phyloP scores from a whole-genome alignment of 2,797 vertebrate species.

The Oreochromis grahami region DNA sequence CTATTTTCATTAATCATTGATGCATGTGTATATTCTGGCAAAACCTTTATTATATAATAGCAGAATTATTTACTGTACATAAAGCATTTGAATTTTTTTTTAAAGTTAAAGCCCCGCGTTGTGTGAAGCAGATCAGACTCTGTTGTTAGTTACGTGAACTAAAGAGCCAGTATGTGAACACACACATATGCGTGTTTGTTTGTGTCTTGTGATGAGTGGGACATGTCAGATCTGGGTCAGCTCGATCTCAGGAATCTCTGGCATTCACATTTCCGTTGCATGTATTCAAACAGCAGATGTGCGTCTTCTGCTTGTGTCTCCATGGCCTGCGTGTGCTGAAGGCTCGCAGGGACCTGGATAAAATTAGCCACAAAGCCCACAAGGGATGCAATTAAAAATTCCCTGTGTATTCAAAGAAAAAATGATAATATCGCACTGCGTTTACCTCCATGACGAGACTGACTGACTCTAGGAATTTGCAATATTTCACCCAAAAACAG shows the following conservation, averaged over 20 bases:
- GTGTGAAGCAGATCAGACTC: conserved; percentile 42
- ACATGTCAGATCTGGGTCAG: conserved; percentile 61
- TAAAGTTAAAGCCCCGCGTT: background rate
- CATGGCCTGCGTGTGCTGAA: background rate
- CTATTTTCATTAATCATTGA: background rate
- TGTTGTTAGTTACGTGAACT: background rate
- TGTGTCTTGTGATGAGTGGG: conserved; percentile 23
- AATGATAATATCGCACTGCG: background rate
- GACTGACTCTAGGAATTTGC: background rate
- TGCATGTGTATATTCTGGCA: background rate
- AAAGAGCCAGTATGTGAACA: background rate
- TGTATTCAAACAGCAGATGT: conserved; percentile 17
- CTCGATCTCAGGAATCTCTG: conserved; percentile 62
- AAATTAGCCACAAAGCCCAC: background rate
- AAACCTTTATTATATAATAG: fast-evolving
- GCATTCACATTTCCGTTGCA: conserved; percentile 40
- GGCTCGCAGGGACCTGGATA: background rate
- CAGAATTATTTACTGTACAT: background rate
- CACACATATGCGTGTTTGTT: background rate
- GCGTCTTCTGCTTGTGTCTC: conserved; percentile 1
- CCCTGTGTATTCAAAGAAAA: background rate
- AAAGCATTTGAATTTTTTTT: background rate
- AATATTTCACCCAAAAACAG: background rate
- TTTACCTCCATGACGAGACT: background rate
- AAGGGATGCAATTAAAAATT: background rate